These are phyloP conservation scores for Watersipora subatra DNA, from an alignment of 1,140 invertebrate species.

Conservation along the genomic window DNA sequence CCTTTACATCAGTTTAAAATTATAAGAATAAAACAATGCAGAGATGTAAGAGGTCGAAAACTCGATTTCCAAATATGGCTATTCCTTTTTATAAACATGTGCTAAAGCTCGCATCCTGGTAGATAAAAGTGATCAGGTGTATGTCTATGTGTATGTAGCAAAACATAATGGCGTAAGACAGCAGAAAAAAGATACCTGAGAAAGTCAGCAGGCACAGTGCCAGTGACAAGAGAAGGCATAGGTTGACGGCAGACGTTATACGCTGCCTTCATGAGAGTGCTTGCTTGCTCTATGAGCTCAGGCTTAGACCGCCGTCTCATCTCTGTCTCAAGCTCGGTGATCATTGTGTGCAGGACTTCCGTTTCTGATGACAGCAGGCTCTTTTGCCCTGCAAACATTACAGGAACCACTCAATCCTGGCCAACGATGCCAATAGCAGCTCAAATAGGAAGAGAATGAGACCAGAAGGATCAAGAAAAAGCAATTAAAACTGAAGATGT, in stretches of 20 bases:
- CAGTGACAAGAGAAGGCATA: slow-evolving; percentile 72
- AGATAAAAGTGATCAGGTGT: not conserved
- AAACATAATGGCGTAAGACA: too few relatives aligned
- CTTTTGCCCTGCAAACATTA: slow-evolving; percentile 57
- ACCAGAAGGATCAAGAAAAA: too few relatives aligned
- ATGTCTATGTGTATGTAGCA: not conserved
- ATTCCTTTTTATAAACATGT: not conserved
- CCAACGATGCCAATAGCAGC: too few relatives aligned
- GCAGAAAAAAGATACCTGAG: too few relatives aligned
- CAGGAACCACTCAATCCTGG: too few relatives aligned
- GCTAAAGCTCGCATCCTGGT: not conserved
- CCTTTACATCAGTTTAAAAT: too few relatives aligned
- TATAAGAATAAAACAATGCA: too few relatives aligned
- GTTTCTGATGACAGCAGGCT: slow-evolving; percentile 65
- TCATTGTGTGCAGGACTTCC: slow-evolving; percentile 65
- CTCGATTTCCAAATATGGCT: too few relatives aligned
- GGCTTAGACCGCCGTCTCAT: slow-evolving; percentile 59
- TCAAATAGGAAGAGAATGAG: too few relatives aligned
- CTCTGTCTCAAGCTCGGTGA: slow-evolving; percentile 71
- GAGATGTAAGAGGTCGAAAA: too few relatives aligned
- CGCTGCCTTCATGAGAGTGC: slow-evolving; percentile 66
- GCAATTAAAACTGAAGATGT: too few relatives aligned
- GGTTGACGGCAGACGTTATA: slow-evolving; percentile 62
- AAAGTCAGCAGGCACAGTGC: slow-evolving; percentile 79
- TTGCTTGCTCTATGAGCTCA: slow-evolving; percentile 65